phyloP scores from a whole-genome alignment of 2,888 invertebrate genomes.

The Trichopoda pennipes region DNA sequence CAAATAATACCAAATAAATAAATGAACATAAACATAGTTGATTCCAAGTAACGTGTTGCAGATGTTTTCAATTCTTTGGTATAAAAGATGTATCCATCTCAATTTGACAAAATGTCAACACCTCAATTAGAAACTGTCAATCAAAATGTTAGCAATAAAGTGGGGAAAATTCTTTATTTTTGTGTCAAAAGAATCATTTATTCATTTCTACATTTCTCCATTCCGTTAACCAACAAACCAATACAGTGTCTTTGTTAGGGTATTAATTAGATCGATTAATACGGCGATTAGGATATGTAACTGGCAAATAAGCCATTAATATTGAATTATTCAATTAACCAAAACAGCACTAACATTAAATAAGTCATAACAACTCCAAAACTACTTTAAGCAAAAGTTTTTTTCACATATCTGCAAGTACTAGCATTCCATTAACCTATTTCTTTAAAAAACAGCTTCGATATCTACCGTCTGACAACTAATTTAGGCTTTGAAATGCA shows the following conservation, averaged over 20 bases:
- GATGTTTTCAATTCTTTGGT: constrained; percentile 50
- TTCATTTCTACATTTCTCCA: constrained; percentile 17
- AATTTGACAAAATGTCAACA: constrained; percentile 69
- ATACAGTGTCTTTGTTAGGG: not conserved
- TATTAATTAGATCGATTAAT: no score
- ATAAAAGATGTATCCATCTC: constrained; percentile 53
- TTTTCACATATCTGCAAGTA: no score
- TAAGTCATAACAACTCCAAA: no score
- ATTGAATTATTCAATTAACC: no score
- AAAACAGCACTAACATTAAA: no score
- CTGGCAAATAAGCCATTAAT: no score
- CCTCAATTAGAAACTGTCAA: constrained; percentile 70
- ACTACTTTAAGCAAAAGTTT: no score
- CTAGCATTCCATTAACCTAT: no score
- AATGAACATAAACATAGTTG: constrained; percentile 7
- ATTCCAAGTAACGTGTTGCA: constrained; percentile 48
- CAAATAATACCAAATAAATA: constrained; percentile 52
- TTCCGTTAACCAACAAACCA: not conserved
- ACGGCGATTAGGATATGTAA: no score
- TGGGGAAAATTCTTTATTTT: constrained; percentile 29
- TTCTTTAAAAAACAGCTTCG: no score
- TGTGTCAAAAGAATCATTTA: constrained; percentile 12
- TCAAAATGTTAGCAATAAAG: constrained; percentile 59
- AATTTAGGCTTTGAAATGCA: no score
- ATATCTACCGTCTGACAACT: no score